These are phyloP conservation scores for Drosophila kuntzei DNA, from an alignment of 2,888 invertebrate species.

Conservation along the genomic window DNA sequence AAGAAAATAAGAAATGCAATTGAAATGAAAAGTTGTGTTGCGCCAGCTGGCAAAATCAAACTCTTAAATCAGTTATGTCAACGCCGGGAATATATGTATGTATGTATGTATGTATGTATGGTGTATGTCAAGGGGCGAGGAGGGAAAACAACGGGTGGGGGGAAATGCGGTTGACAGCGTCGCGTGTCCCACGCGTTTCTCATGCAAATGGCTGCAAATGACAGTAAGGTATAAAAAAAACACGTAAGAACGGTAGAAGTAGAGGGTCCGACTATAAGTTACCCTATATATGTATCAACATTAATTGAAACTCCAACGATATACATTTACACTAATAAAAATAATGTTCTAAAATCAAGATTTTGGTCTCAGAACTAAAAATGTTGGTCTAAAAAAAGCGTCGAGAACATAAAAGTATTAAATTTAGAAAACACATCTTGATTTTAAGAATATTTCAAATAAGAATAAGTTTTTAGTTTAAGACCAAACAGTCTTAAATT, in stretches of 20 bases:
- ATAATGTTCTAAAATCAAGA: too few relatives aligned
- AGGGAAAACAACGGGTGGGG: not conserved
- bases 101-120: too few relatives aligned
- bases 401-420: too few relatives aligned
- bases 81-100: not conserved
- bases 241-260: not conserved
- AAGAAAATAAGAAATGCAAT: constrained; percentile 32
- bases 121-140: not conserved
- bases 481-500: too few relatives aligned
- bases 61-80: constrained; percentile 50
- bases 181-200: constrained; percentile 54
- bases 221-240: constrained; percentile 2
- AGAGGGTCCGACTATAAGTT: not conserved
- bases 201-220: constrained; percentile 38
- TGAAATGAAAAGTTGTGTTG: constrained; percentile 51
- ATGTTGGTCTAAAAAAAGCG: too few relatives aligned
- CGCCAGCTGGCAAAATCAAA: constrained; percentile 19
- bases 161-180: constrained; percentile 15
- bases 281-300: too few relatives aligned
- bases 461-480: too few relatives aligned
- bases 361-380: too few relatives aligned
- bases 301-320: too few relatives aligned
- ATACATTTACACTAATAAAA: too few relatives aligned
- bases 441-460: too few relatives aligned
- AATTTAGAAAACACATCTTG: too few relatives aligned